Percentiles rank a stretch among this genome's conserved stretches.
phyloP scores from a whole-genome alignment of 30 jellyfish, hydroid and myxozoan genomes.

The Catostylus mosaicus region DNA sequence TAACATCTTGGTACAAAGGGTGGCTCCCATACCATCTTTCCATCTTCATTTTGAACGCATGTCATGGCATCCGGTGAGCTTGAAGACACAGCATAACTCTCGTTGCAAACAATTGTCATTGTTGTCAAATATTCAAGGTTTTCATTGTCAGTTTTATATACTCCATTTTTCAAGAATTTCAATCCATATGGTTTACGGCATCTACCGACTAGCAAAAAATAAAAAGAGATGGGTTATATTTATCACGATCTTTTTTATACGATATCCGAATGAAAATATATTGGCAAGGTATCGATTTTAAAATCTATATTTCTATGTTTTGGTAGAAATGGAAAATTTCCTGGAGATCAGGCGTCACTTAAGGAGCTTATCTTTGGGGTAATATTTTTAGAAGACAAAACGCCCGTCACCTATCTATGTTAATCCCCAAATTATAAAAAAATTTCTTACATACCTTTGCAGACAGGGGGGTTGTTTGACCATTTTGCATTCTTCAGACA shows the following conservation, averaged over 20 bases:
- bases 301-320: too few species aligned
- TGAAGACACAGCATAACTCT: conserved; percentile 11
- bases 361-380: too few species aligned
- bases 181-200: conserved; percentile 38
- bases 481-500: conserved; percentile 40
- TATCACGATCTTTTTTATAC: too few species aligned
- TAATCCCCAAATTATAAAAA: too few species aligned
- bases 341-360: too few species aligned
- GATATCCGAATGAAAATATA: too few species aligned
- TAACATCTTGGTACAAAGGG: conserved; percentile 31
- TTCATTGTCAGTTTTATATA: conserved; percentile 17
- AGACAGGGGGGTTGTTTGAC: conserved; percentile 38
- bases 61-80: conserved; percentile 64
- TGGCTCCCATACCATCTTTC: conserved; percentile 54
- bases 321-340: too few species aligned
- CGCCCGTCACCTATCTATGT: too few species aligned
- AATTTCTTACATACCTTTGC: conserved; percentile 1
- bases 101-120: conserved; percentile 53
- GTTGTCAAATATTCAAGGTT: conserved; percentile 42
- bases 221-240: too few species aligned
- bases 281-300: too few species aligned
- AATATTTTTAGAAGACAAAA: too few species aligned
- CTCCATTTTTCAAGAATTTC: conserved; percentile 35
- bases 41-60: conserved; percentile 9
- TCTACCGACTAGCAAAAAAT: conserved; percentile 1